Evolutionary conservation across 64 coral and sea anemone genomes (phyloP), one percentile per base, ranked within the genome.

Genomic region (Actinia equina): DNA sequence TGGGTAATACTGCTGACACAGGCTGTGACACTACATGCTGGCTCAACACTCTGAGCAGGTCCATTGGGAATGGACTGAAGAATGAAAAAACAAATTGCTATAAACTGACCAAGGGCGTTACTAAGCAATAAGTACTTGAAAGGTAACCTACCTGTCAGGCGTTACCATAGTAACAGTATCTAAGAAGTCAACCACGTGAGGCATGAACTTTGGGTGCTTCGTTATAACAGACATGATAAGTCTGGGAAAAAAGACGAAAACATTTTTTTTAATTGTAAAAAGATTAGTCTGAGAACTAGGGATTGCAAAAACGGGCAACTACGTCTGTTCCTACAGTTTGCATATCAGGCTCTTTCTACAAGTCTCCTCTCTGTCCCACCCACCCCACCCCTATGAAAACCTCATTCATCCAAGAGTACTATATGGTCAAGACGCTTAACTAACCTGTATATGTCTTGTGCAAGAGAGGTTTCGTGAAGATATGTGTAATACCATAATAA

Each of bases 1-100:
- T 96, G n/a, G 91, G 91, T 54, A 96, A 84, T 78, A 96, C 86
- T 60, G 82, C 86, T 27, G 92, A 87, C 59, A 96, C 85, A 79
- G 94, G 91, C 79, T 96, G 94, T 45, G 79, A 87, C 11, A 96
- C 88, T 13, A 96, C 86, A 58, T 96, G 94, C 16, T 96, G 88
- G 69, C 94, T 96, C 6, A 96, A 90, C 6, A 87, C 88, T 83
- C 89, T 44, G 45, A 96, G 85, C 12, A 96, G 55, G 87, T 96
- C 87, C 52, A 78, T 67, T 13, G 94, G 88, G 44, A 96, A 93
- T 25, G 84, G 83, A 83, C 94, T 96, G 71, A 49, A 82, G 82
- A 15, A 82, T 11, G 43, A 13, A 69, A 9, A n/a, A 85, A 49
- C 11, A 49, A 16, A 46, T 81, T 52, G 41, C 8, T 0, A 17